Evolutionary conservation across 2,888 invertebrate species (phyloP).

Genomic region (Rhagophthalmus giganteus): DNA sequence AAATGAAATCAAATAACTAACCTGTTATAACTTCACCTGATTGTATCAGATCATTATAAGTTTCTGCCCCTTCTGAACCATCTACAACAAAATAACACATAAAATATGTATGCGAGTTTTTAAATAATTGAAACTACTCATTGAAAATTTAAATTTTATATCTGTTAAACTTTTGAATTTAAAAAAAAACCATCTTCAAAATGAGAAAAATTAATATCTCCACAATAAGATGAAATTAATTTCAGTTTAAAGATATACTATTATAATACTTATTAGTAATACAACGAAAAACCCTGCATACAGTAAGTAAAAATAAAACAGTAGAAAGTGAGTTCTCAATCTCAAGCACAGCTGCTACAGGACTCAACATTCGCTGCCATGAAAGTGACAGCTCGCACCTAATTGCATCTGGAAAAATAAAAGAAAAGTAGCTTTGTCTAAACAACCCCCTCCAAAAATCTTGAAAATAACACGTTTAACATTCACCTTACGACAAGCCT

Average conservation of each 20-base stretch:
- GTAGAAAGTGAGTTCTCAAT: slow-evolving; percentile 28
- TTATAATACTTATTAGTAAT: slow-evolving; percentile 16
- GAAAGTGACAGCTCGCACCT: slow-evolving; percentile 44
- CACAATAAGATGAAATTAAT: no score
- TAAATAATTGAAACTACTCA: background rate
- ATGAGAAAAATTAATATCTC: background rate
- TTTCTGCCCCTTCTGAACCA: slow-evolving; percentile 60
- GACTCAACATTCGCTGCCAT: slow-evolving; percentile 25
- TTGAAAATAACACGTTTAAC: slow-evolving; percentile 19
- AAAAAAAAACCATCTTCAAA: background rate
- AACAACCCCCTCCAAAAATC: slow-evolving; percentile 31
- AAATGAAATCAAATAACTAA: slow-evolving; percentile 45
- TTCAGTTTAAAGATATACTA: no score
- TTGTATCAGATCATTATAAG: slow-evolving; percentile 84
- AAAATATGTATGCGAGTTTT: slow-evolving; percentile 14
- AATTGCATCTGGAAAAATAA: slow-evolving; percentile 57
- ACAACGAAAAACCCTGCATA: slow-evolving; percentile 22
- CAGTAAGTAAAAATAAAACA: slow-evolving; percentile 26
- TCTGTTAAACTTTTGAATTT: background rate
- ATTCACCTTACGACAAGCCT: slow-evolving; percentile 6
- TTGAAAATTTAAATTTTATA: background rate
- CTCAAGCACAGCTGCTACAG: slow-evolving; percentile 26
- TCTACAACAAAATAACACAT: slow-evolving; percentile 52
- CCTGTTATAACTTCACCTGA: slow-evolving; percentile 83
- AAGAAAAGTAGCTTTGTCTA: slow-evolving; percentile 57